Evolutionary conservation across 2,797 vertebrate genomes (phyloP).

Genomic region (Anguilla megastoma): DNA sequence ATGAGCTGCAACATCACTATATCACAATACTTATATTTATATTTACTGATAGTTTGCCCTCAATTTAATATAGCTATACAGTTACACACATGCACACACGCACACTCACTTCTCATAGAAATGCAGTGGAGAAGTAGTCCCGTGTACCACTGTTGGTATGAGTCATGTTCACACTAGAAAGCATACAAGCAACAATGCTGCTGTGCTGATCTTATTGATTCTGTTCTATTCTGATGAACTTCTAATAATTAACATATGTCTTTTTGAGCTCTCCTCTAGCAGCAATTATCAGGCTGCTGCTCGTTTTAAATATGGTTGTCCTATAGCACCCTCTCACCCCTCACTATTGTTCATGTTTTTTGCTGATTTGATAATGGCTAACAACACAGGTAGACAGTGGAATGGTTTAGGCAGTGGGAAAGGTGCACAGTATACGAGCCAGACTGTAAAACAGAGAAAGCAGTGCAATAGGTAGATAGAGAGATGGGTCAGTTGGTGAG

Average conservation of each 20-base stretch:
- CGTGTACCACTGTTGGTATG: not conserved
- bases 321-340: not conserved
- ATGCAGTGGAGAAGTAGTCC: not conserved
- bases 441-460: not conserved
- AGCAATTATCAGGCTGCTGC: not conserved
- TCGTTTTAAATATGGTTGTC: not conserved
- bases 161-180: not conserved
- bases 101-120: not conserved
- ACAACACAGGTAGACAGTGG: not conserved
- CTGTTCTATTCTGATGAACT: not conserved
- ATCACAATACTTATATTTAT: not conserved
- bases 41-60: no score
- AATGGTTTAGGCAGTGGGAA: not conserved
- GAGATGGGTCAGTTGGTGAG: slow-evolving; percentile 43
- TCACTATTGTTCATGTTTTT: not conserved
- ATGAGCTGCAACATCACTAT: not conserved
- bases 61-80: not conserved
- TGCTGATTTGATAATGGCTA: slow-evolving; percentile 12
- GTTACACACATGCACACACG: not conserved
- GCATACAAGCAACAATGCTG: not conserved
- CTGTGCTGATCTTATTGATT: not conserved
- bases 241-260: not conserved
- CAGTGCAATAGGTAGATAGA: slow-evolving; percentile 25
- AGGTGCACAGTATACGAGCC: not conserved
- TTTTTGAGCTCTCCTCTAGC: not conserved